Base-by-base conservation (phyloP, 1,140 invertebrate species). In the Bombus pascuorum region DNA sequence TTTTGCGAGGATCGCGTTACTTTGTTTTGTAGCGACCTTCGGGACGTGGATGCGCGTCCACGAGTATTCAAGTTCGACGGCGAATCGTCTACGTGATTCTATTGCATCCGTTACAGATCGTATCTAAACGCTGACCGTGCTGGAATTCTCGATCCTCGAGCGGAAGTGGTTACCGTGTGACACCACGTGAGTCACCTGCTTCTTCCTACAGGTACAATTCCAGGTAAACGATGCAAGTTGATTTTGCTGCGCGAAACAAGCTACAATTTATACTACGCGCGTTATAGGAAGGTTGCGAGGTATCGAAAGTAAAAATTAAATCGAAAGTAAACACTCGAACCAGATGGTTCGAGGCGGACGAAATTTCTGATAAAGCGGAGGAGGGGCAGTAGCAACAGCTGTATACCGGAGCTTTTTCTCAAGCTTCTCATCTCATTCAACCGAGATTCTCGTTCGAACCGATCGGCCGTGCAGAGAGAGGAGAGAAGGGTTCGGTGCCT, bases 1-100 rank as follows among this genome's bases (percentile, higher is more conserved):
- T 53, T 74, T 66, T 32, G 25, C 34, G 70, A 82, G 62, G 83
- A 86, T 90, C 86, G 66, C 87, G 66, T 90, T 90, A 87, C 89
- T 79, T 73, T 34, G 39, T n/a, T 12, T 39, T 37, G 9, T 25
- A 12, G 10, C 25, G 68, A 39, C 25, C 39, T 44, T 44, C 25
- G n/a, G 28, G n/a, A 70, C 44, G 57, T 53, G 47, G 18, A 53
- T 53, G 18, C 47, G 47, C 18, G 18, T 53, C 47, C 47, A 53
- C 47, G 34, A 53, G 68, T 39, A 62, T 37, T 22, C 22, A 53
- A 22, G 68, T 34, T 32, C 53, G 78, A 81, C 44, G 76, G 25
- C 77, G 84, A 32, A 72, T 83, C 66, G 66, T 68, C 71, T 82
- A 86, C 89, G 87, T 87, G 87, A 90, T 90, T 90, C 89, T 66